A percentile compares a stretch with the other conserved stretches of the same genome.
Evolutionary conservation across 2,797 vertebrate species (phyloP).

Genomic region (Diceros bicornis): DNA sequence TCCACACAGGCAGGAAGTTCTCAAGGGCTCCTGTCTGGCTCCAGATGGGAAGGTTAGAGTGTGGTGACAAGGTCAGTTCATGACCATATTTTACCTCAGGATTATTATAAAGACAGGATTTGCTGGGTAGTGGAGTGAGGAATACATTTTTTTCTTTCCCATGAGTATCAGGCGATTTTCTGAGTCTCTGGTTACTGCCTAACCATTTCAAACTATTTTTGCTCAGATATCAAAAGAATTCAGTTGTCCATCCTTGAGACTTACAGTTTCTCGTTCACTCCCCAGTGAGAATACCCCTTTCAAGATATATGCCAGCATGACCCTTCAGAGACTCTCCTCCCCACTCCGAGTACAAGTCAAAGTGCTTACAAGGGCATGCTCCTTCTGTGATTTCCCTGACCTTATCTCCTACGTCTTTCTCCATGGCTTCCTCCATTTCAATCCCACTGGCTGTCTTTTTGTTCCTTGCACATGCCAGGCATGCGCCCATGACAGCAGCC

Average conservation of each 20-base stretch:
- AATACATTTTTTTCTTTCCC: background rate
- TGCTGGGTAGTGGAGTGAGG: background rate
- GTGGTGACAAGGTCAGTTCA: background rate
- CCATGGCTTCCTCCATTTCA: background rate
- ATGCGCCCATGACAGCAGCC: too few species aligned
- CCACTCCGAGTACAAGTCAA: background rate
- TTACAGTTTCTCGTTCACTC: too few species aligned
- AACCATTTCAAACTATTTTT: background rate
- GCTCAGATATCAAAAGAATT: background rate
- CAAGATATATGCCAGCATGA: too few species aligned
- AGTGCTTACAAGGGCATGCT: accelerated
- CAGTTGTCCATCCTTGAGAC: background rate
- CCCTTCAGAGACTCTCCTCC: background rate
- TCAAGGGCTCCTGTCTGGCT: background rate
- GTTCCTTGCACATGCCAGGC: background rate
- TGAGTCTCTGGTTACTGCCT: background rate
- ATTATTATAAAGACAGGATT: background rate
- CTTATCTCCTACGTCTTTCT: background rate
- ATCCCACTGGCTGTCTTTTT: background rate
- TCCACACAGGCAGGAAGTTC: background rate
- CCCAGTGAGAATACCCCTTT: background rate
- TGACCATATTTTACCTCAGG: background rate
- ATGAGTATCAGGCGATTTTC: background rate
- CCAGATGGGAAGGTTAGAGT: background rate
- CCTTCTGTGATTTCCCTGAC: too few species aligned